A percentile compares a stretch with the other conserved stretches of the same genome.
Evolutionary conservation across 1,140 invertebrate genomes (phyloP).

Genomic region (Neotoxoptera formosana): DNA sequence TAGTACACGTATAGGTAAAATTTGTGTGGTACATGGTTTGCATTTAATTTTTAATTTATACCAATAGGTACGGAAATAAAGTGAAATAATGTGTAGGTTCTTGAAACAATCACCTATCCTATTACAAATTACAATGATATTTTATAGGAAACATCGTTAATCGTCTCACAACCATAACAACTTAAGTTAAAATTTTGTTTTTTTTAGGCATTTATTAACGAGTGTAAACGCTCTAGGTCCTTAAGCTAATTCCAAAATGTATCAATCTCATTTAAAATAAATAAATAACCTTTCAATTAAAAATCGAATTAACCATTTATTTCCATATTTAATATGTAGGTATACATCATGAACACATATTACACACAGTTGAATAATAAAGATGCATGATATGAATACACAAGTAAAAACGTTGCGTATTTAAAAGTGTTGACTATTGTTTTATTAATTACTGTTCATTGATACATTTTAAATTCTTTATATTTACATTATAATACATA

Average conservation of each 20-base stretch:
- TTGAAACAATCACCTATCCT: background rate
- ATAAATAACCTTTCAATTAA: background rate
- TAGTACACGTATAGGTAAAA: background rate
- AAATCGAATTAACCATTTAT: background rate
- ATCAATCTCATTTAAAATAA: background rate
- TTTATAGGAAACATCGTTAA: background rate
- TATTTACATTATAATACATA: background rate
- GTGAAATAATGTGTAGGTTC: background rate
- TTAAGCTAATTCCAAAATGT: background rate
- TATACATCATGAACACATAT: background rate
- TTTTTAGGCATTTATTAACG: background rate
- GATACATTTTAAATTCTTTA: background rate
- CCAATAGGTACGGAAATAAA: background rate
- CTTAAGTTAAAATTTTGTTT: background rate
- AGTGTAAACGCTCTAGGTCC: background rate
- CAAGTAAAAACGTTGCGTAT: background rate
- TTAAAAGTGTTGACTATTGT: background rate
- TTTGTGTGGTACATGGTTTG: background rate
- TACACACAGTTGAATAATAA: background rate
- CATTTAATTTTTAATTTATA: slow-evolving; percentile 5
- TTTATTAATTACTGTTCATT: background rate
- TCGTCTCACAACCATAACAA: background rate
- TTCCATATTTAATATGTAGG: background rate
- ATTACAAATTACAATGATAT: too few relatives aligned
- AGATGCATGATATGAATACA: background rate